Evolutionary conservation across 2,888 invertebrate genomes (phyloP).

Genomic region (Itoplectis maculator): DNA sequence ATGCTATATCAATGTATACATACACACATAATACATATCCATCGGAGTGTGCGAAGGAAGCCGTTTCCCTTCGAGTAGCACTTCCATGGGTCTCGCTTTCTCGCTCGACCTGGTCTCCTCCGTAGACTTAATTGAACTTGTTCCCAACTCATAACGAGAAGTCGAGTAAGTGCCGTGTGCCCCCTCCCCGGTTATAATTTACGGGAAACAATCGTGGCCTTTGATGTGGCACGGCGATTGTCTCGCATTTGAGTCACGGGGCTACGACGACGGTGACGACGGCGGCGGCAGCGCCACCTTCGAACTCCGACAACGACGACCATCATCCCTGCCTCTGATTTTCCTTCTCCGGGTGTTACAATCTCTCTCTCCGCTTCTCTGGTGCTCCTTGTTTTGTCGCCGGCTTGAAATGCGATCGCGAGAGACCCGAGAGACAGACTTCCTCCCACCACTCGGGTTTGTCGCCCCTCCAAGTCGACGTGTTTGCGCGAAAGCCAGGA

Average conservation of each 20-base stretch:
- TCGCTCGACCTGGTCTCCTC: conserved; percentile 55
- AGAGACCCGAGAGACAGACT: too few relatives aligned
- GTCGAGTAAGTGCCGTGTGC: conserved; percentile 82
- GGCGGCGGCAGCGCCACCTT: conserved; percentile 3
- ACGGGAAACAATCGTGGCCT: conserved; percentile 83
- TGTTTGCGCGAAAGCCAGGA: conserved; percentile 1
- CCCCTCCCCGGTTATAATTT: conserved; percentile 81
- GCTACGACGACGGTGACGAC: conserved; percentile 34
- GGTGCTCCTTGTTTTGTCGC: conserved; percentile 18
- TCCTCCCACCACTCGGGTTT: neutral
- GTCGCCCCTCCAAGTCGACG: conserved; percentile 2
- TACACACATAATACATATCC: conserved; percentile 42
- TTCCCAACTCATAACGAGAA: conserved; percentile 84
- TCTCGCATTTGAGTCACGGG: conserved; percentile 69
- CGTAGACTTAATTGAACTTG: conserved; percentile 84
- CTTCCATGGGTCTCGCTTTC: conserved; percentile 48
- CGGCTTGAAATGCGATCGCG: conserved; percentile 43
- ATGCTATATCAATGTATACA: conserved; percentile 7
- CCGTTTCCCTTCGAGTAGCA: conserved; percentile 75
- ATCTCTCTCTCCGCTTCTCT: conserved; percentile 19
- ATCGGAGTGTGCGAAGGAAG: conserved; percentile 77
- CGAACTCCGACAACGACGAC: neutral
- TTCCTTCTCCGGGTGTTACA: conserved; percentile 22
- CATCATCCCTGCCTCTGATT: conserved; percentile 40
- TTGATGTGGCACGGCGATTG: conserved; percentile 82